These are phyloP conservation scores for Emydura subglobosa DNA, from an alignment of 2,113 vertebrate species.

Conservation along the genomic window DNA sequence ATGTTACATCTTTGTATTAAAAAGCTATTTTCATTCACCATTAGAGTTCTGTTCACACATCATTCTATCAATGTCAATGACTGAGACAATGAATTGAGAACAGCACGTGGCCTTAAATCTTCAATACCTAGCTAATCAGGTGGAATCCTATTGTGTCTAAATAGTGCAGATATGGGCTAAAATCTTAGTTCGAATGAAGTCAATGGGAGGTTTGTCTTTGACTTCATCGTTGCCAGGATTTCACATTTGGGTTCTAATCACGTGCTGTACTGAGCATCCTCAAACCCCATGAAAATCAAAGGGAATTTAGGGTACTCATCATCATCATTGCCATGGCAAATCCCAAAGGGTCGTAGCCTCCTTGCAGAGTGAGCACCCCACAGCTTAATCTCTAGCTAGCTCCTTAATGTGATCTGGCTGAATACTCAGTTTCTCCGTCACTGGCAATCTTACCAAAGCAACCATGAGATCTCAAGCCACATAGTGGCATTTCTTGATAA, in stretches of 20 bases:
- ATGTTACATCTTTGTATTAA: not conserved
- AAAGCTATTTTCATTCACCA: not conserved
- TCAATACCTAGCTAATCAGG: not conserved
- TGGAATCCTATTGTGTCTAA: not conserved
- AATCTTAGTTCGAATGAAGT: not conserved
- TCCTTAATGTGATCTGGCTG: not conserved
- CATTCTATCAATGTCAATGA: not conserved
- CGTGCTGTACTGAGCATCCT: not conserved
- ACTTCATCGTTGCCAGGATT: not conserved
- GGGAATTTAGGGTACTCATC: not conserved
- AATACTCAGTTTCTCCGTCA: not conserved
- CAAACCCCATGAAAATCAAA: not conserved
- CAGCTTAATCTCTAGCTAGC: not conserved
- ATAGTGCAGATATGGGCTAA: not conserved
- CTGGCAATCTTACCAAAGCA: not conserved
- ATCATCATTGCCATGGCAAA: not conserved
- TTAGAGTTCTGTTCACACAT: not conserved
- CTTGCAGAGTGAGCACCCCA: not conserved
- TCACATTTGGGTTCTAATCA: not conserved
- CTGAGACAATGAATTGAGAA: not conserved
- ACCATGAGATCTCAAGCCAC: not conserved
- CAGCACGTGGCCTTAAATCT: not conserved
- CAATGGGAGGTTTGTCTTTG: not conserved
- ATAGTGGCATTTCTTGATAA: not conserved
- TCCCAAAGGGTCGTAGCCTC: not conserved